Conservation (phyloP, 2,797 vertebrate genomes). For the Menidia menidia region DNA sequence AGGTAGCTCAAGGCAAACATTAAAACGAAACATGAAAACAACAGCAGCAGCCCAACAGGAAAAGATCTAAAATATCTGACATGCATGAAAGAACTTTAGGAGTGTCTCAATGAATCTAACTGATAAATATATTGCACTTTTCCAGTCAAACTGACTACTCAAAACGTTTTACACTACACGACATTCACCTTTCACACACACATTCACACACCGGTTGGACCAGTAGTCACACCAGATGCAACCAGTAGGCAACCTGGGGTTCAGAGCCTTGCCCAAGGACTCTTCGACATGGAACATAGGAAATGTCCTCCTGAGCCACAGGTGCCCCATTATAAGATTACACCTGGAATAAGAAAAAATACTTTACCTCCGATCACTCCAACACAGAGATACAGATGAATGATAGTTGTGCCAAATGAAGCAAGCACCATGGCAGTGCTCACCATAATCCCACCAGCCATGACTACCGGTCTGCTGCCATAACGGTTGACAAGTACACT, state of each 20-base stretch:
- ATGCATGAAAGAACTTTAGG: too few relatives aligned
- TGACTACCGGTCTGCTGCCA: conserved; percentile 88
- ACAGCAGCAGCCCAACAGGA: not conserved
- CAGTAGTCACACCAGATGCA: too few relatives aligned
- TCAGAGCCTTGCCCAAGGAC: too few relatives aligned
- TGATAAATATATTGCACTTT: too few relatives aligned
- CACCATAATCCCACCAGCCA: conserved; percentile 84
- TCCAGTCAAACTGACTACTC: too few relatives aligned
- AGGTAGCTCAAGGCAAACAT: conserved; percentile 21
- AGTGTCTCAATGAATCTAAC: too few relatives aligned
- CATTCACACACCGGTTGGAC: too few relatives aligned
- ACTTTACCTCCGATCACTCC: conserved; percentile 87
- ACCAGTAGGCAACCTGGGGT: too few relatives aligned
- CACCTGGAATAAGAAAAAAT: not conserved
- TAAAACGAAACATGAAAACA: not conserved
- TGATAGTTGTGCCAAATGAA: conserved; percentile 84
- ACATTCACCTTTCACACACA: too few relatives aligned
- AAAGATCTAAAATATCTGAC: not conserved
- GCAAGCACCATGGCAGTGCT: conserved; percentile 83
- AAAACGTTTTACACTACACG: too few relatives aligned
- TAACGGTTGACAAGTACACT: conserved; percentile 87
- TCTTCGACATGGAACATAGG: too few relatives aligned
- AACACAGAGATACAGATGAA: conserved; percentile 86
- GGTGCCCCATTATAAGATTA: not conserved
- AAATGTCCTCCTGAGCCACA: too few relatives aligned